Conservation (phyloP, 1,140 invertebrate genomes). For the Bombus fervidus region DNA sequence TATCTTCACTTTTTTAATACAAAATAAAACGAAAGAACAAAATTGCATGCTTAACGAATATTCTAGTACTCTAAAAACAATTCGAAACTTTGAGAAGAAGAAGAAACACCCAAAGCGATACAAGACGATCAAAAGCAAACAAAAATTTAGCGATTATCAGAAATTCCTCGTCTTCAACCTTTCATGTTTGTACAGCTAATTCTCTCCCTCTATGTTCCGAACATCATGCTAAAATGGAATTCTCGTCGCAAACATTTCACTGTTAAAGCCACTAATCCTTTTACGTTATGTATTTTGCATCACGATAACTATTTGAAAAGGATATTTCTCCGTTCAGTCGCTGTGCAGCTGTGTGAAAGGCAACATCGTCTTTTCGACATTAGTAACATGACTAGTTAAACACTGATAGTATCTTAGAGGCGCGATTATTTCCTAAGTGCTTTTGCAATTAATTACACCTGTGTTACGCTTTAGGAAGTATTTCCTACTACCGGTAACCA, state of each 20-base stretch:
- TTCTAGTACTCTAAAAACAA: not conserved
- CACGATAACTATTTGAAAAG: not conserved
- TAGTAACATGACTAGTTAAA: not conserved
- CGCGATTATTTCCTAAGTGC: not conserved
- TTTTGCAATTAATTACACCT: not conserved
- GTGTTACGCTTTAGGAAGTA: fast-evolving
- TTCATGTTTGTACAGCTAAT: not conserved
- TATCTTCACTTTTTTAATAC: not conserved
- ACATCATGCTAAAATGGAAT: not conserved
- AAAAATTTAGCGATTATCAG: not conserved
- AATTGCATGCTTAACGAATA: not conserved
- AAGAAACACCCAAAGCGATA: not conserved
- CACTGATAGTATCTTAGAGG: too few relatives aligned
- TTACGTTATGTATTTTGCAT: not conserved
- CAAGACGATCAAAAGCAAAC: fast-evolving
- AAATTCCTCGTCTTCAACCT: not conserved
- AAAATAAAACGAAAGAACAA: not conserved
- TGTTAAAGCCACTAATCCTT: not conserved
- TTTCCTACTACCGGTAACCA: not conserved
- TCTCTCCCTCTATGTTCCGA: too few relatives aligned
- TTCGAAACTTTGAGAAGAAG: not conserved
- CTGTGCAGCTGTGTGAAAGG: not conserved
- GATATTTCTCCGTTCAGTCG: not conserved
- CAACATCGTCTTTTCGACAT: not conserved
- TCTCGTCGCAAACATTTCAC: fast-evolving